Evolutionary conservation across 2,797 vertebrate genomes (phyloP).

Genomic region (Gephyroberyx darwinii): DNA sequence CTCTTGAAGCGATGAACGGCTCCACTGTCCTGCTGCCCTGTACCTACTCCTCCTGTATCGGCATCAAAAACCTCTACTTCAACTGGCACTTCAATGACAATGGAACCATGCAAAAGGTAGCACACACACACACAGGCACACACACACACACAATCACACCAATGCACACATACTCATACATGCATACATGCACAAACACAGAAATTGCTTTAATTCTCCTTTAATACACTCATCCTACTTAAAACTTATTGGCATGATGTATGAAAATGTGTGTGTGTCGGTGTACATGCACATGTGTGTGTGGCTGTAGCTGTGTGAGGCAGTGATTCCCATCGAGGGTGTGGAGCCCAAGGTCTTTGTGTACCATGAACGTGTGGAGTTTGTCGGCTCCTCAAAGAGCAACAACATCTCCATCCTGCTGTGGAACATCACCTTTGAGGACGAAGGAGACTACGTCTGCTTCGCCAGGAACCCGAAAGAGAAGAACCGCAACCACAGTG

Average conservation of each 20-base stretch:
- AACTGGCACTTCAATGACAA: slow-evolving; percentile 89
- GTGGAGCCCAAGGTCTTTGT: slow-evolving; percentile 78
- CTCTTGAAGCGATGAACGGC: slow-evolving; percentile 88
- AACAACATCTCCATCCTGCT: slow-evolving; percentile 93
- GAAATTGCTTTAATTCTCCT: too few relatives aligned
- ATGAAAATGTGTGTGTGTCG: slow-evolving; percentile 12
- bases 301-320: slow-evolving; percentile 82
- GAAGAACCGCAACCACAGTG: slow-evolving; percentile 85
- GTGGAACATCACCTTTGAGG: slow-evolving; percentile 88
- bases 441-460: slow-evolving; percentile 90
- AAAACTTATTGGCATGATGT: neutral
- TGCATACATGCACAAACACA: too few relatives aligned
- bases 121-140: neutral
- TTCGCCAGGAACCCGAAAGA: slow-evolving; percentile 91
- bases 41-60: slow-evolving; percentile 89
- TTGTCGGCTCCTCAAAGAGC: slow-evolving; percentile 85
- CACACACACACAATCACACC: neutral
- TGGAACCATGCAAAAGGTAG: slow-evolving; percentile 70
- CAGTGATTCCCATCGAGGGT: slow-evolving; percentile 82
- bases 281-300: slow-evolving; percentile 23
- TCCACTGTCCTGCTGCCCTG: slow-evolving; percentile 91
- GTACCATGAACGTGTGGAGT: slow-evolving; percentile 81
- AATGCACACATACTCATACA: too few relatives aligned
- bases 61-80: slow-evolving; percentile 90
- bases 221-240: too few relatives aligned